Conservation (phyloP, 2,888 invertebrate genomes). For the Imbricaverruca yamaguchii region DNA sequence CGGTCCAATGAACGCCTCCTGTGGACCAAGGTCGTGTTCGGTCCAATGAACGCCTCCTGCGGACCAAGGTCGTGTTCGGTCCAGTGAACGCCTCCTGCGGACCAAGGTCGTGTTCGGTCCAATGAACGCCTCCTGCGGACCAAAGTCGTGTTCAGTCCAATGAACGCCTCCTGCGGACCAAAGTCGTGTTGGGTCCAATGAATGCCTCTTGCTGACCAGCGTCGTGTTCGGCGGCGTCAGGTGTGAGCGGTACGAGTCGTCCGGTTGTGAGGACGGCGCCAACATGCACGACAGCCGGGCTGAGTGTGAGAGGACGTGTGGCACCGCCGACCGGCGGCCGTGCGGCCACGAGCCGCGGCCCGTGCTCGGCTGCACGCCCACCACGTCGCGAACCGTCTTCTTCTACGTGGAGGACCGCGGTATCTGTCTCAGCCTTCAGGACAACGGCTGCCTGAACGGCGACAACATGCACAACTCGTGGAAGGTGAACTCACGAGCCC, state of each 20-base stretch:
- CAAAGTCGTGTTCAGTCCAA: too few relatives aligned
- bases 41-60: too few relatives aligned
- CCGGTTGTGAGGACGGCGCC: background rate
- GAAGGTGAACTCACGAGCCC: background rate
- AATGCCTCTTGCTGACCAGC: too few relatives aligned
- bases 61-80: too few relatives aligned
- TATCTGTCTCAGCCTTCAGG: background rate
- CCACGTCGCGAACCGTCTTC: background rate
- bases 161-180: too few relatives aligned
- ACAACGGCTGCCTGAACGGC: background rate
- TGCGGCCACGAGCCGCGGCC: background rate
- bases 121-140: too few relatives aligned
- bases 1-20: too few relatives aligned
- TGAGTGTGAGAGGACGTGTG: background rate
- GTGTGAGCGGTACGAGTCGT: background rate
- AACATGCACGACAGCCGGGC: background rate
- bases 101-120: too few relatives aligned
- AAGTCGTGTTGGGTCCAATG: too few relatives aligned
- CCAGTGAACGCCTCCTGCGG: too few relatives aligned
- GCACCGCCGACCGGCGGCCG: background rate
- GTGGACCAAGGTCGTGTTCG: too few relatives aligned
- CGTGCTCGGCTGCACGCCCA: background rate
- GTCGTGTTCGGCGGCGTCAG: background rate
- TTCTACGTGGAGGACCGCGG: background rate
- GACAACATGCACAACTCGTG: background rate